Conservation (phyloP, 2,888 invertebrate species). For the Hypercompe scribonia region DNA sequence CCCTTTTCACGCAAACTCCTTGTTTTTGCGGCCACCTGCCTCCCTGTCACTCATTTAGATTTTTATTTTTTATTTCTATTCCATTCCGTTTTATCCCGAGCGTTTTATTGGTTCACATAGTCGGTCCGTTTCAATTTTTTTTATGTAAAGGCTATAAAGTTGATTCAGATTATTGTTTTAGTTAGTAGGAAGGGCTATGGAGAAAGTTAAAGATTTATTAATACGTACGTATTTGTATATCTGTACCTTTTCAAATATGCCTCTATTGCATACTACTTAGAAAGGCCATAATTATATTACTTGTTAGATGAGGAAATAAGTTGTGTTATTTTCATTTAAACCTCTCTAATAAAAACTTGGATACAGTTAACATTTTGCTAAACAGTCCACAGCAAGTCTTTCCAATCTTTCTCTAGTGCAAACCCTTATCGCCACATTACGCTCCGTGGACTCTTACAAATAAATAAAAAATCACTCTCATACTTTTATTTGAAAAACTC, state of each 20-base stretch:
- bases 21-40: conserved; percentile 60
- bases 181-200: not conserved
- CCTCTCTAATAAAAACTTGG: not conserved
- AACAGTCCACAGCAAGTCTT: too few relatives aligned
- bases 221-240: not conserved
- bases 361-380: too few relatives aligned
- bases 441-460: too few relatives aligned
- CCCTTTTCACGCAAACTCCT: conserved; percentile 50
- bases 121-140: conserved; percentile 14
- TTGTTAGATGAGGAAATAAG: not conserved
- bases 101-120: conserved; percentile 37
- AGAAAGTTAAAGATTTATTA: not conserved
- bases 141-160: conserved; percentile 7
- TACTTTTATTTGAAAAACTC: too few relatives aligned
- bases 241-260: not conserved
- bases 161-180: conserved; percentile 3
- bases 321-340: not conserved
- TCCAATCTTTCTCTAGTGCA: too few relatives aligned
- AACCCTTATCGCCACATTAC: too few relatives aligned
- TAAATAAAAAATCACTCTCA: too few relatives aligned
- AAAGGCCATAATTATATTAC: not conserved
- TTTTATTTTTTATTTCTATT: conserved; percentile 55
- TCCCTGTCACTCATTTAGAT: conserved; percentile 51
- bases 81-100: conserved; percentile 42
- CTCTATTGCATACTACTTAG: not conserved